A percentile compares a stretch with the other conserved stretches of the same genome.
These are phyloP conservation scores for Pagrus major DNA, from an alignment of 2,113 vertebrate species.

Conservation along the genomic window DNA sequence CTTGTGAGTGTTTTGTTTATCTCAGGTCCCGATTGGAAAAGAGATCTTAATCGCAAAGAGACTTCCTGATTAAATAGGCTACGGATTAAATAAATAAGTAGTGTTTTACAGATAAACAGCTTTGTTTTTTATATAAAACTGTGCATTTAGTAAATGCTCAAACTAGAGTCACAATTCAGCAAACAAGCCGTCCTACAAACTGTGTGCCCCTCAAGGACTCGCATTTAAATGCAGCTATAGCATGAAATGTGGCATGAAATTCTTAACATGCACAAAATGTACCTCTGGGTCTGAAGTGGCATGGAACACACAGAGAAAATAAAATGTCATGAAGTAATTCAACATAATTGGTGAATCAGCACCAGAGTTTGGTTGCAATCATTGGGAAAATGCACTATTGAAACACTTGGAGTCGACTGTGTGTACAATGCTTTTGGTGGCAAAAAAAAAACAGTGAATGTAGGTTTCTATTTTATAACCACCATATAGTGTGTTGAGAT, in stretches of 20 bases:
- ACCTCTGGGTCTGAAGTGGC: not conserved
- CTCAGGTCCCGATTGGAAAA: too few relatives aligned
- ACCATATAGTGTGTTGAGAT: too few relatives aligned
- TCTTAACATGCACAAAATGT: not conserved
- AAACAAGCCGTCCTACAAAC: not conserved
- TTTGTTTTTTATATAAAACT: not conserved
- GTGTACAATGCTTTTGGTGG: too few relatives aligned
- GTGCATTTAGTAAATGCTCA: not conserved
- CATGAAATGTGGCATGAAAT: conserved; percentile 18
- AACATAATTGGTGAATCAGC: not conserved
- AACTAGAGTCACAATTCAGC: not conserved
- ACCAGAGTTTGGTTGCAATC: too few relatives aligned
- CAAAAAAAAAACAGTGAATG: too few relatives aligned
- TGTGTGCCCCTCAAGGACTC: not conserved
- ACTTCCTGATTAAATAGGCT: too few relatives aligned
- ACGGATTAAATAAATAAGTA: too few relatives aligned
- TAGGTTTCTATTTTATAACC: too few relatives aligned
- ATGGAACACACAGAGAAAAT: not conserved
- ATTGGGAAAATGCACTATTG: too few relatives aligned
- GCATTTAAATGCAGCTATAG: not conserved
- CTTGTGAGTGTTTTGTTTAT: too few relatives aligned
- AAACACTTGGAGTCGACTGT: too few relatives aligned
- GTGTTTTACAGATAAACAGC: not conserved
- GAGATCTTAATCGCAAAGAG: too few relatives aligned
- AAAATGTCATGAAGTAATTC: not conserved